Base-by-base conservation (phyloP, 2,888 invertebrate genomes). In the Eupithecia abbreviata region DNA sequence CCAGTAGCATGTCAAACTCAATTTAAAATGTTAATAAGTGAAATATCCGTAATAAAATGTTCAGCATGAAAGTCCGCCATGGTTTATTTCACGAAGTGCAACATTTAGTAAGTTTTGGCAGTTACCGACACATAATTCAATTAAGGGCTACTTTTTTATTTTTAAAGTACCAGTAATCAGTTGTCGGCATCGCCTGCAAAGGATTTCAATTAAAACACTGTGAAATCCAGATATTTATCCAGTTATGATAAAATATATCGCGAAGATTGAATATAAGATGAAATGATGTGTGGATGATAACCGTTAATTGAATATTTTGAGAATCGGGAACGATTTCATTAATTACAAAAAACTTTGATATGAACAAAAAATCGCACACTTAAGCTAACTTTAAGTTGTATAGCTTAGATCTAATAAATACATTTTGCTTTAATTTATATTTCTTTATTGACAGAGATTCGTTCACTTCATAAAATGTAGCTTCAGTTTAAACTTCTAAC, bases 131-230 rank as follows among this genome's bases (percentile, higher is more conserved):
- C 81, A 84, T 88, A 87, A 87, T 88, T 88, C 84, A 89, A 88
- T 88, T 88, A 84, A 85, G 86, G 83, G 84, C 81, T 58, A n/a
- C 67, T 68, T 78, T 78, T 74, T 77, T 75, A 41, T 51, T 72
- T 75, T 68, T 68, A 70, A 77, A 58, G 55, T 58, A 81, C 78
- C 80, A 41, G 84, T 84, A 87, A 89, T 88, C 88, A 81, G 73
- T 75, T 47, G 84, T 83, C 89, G 89, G 88, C 88, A 87, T 89
- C 88, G 79, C 42, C 75, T 75, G 82, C 82, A 85, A 88, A 85
- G 82, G 80, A 74, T 79, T 65, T 86, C 85, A 90, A 89, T 90
- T 89, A 89, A 88, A 86, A 85, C 82, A 85, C 89, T 89, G 87
- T 85, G 87, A 89, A 89, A 89, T 85, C 82, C 84, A 85, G 87